Evolutionary conservation across 2,888 invertebrate species (phyloP).

Genomic region (Thera obeliscata): DNA sequence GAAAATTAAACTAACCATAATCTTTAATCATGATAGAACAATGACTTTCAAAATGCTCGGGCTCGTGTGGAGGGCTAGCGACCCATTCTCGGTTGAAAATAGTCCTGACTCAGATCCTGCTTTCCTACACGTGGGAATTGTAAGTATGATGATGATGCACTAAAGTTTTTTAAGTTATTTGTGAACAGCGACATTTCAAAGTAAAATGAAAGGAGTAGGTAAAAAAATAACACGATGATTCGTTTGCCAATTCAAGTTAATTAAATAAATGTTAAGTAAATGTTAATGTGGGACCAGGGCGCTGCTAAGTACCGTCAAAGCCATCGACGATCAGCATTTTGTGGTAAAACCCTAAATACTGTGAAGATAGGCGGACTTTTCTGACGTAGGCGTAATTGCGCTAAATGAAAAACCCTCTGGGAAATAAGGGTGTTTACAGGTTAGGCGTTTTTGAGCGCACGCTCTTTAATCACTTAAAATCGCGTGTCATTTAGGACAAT

Average conservation of each 20-base stretch:
- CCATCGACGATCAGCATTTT: not conserved
- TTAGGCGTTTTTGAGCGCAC: not conserved
- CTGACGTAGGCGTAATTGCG: not conserved
- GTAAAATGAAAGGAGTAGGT: no score
- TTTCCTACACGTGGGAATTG: constrained; percentile 1
- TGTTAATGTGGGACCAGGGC: no score
- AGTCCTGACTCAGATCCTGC: constrained; percentile 16
- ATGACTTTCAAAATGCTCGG: constrained; percentile 20
- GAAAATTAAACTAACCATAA: not conserved
- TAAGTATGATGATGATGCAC: not conserved
- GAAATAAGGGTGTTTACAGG: not conserved
- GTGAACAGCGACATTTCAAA: no score
- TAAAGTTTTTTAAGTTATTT: no score
- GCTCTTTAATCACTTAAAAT: no score
- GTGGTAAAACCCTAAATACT: not conserved
- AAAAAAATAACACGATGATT: no score
- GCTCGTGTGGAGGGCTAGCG: not conserved
- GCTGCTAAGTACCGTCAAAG: not conserved
- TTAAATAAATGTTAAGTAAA: no score
- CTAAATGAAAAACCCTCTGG: not conserved
- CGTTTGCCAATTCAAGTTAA: no score
- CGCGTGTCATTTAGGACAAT: no score
- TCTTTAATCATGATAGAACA: constrained; percentile 6
- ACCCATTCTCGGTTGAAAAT: constrained; percentile 15
- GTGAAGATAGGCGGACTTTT: not conserved